Evolutionary conservation across 1,140 invertebrate species (phyloP).

Genomic region (Lepidurus packardi): DNA sequence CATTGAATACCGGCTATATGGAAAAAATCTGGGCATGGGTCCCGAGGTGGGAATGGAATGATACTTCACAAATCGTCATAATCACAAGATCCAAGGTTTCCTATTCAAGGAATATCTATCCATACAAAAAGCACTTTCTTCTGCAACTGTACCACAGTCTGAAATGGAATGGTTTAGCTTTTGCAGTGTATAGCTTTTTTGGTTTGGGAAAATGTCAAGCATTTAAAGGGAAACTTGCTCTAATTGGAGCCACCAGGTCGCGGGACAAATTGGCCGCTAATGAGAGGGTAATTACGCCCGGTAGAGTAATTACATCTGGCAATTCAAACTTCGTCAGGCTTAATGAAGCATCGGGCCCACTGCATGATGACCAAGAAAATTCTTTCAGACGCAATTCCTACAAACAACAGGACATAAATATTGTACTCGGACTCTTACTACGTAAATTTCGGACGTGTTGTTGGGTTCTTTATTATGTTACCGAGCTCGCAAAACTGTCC

Average conservation of each 20-base stretch:
- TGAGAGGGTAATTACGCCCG: constrained; percentile 27
- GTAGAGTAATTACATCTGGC: constrained; percentile 26
- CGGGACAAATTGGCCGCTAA: constrained; percentile 22
- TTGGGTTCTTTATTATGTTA: not conserved
- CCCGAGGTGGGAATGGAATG: constrained; percentile 26
- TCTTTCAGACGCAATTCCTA: not conserved
- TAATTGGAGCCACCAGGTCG: constrained; percentile 27
- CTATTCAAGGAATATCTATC: constrained; percentile 28
- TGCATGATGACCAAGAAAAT: constrained; percentile 27
- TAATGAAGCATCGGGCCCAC: constrained; percentile 27
- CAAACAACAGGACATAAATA: not conserved
- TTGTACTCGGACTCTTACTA: not conserved
- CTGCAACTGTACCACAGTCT: constrained; percentile 23
- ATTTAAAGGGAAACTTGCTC: not conserved
- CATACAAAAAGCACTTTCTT: constrained; percentile 28
- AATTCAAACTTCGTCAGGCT: constrained; percentile 21
- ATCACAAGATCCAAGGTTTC: constrained; percentile 32
- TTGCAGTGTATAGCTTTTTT: not conserved
- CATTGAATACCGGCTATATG: constrained; percentile 7
- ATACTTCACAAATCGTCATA: constrained; percentile 32
- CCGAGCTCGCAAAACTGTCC: not conserved
- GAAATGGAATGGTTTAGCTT: not conserved
- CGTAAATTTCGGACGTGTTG: not conserved
- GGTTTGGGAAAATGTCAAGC: no score
- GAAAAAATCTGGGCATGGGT: constrained; percentile 31